Evolutionary conservation across 2,797 vertebrate species (phyloP), one percentile per base, ranked within the genome.

Genomic region (Anabacerthia variegaticeps): DNA sequence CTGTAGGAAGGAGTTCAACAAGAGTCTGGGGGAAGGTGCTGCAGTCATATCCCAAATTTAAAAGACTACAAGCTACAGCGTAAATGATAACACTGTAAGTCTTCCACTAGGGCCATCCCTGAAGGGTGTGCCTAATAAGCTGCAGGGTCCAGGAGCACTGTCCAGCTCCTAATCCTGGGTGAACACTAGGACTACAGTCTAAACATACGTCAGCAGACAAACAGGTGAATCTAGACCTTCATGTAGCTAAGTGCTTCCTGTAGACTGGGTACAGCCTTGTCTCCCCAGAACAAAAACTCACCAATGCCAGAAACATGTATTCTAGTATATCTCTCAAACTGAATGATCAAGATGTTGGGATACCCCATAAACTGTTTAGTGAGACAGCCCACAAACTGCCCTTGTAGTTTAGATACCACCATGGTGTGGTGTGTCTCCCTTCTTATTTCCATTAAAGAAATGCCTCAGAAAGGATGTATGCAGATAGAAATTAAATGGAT

Each of bases 131-230:
- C 2, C 3, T 23, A 14, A 67, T 23, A 14, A 67, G 9, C 32
- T 28, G 8, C 22, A 36, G 22, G 7, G 16, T 14, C 27, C 61
- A 68, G 39, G 23, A 85, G 18, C 58, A 36, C 28, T 30, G 39
- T 37, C 36, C 43, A n/a, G 27, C 12, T 78, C 44, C 72, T 54
- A 56, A n/a, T 30, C 10, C 24, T 39, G 17, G 7, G 5, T 23
- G 46, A 93, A 51, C 4, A 43, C 27, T 2, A 20, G 10, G 8
- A 58, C 24, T 43, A 24, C 36, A n/a, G 6, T 7, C 0, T 0
- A 65, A 61, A 41, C 0, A 0, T 21, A 11, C 0, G 0, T 15
- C 66, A 68, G 22, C 5, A 78, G 26, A 46, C 54, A 68, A 9
- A 3, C 0, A 1, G 28, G 28, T 58, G 68, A 16, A 27, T 19